These are phyloP conservation scores for Moxostoma hubbsi DNA, from an alignment of 2,797 vertebrate genomes.

Conservation along the genomic window DNA sequence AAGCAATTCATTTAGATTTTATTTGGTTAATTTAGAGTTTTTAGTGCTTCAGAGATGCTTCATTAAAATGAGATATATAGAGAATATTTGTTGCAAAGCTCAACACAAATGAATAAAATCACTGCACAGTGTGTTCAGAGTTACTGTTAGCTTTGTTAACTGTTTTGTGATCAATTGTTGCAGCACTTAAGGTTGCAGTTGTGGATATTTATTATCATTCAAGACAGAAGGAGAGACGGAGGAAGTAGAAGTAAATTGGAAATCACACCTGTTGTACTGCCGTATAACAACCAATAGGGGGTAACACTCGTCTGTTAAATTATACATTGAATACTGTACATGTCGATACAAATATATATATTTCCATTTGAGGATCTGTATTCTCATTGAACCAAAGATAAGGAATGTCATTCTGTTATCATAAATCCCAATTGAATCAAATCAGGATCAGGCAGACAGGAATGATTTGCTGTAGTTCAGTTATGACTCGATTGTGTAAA, in stretches of 20 bases:
- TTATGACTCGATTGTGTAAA: not conserved
- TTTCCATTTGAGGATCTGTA: not conserved
- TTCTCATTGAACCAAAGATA: not conserved
- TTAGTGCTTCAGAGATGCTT: not conserved
- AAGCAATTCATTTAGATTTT: no score
- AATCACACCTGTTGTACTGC: not conserved
- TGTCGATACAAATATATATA: not conserved
- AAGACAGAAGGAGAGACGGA: slow-evolving; percentile 93
- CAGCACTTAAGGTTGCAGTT: slow-evolving; percentile 96
- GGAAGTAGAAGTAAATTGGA: slow-evolving; percentile 93
- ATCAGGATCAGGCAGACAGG: not conserved
- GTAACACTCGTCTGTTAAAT: not conserved
- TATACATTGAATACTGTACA: no score
- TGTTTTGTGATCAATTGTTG: slow-evolving; percentile 7
- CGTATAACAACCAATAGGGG: slow-evolving; percentile 19
- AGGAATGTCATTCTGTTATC: not conserved
- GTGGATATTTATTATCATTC: slow-evolving; percentile 99
- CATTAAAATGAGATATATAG: not conserved
- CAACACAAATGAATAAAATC: not conserved
- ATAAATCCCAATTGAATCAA: not conserved
- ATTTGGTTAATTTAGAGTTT: no score
- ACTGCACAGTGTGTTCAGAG: not conserved
- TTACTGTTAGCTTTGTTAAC: not conserved
- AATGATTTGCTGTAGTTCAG: not conserved
- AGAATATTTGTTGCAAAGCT: not conserved